These are phyloP conservation scores for Forbesichthys agassizii DNA, from an alignment of 2,113 vertebrate species.

Conservation along the genomic window DNA sequence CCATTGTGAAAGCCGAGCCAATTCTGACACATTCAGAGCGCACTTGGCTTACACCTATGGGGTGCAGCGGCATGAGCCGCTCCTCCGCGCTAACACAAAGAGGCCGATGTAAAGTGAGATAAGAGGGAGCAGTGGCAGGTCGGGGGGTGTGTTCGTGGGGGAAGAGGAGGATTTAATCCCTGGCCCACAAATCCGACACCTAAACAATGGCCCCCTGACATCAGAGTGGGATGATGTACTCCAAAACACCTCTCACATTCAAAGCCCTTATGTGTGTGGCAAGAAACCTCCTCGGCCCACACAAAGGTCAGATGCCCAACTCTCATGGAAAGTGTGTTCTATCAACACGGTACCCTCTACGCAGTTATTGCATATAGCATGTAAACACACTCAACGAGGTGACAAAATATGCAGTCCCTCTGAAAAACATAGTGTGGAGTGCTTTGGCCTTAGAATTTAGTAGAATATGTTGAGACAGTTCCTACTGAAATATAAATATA, in stretches of 20 bases:
- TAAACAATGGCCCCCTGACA: constrained; percentile 67
- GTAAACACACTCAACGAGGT: no score
- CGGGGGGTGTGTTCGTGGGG: constrained; percentile 41
- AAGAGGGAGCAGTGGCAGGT: constrained; percentile 46
- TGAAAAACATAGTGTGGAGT: no score
- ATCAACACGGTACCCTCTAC: no score
- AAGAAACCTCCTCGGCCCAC: constrained; percentile 30
- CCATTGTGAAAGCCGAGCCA: constrained; percentile 68
- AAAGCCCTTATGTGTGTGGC: constrained; percentile 36
- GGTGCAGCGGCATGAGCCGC: constrained; percentile 41
- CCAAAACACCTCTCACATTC: constrained; percentile 51
- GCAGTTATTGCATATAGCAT: no score
- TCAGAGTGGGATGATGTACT: constrained; percentile 57
- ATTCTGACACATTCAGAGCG: constrained; percentile 72
- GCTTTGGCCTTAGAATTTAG: no score
- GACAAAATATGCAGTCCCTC: no score
- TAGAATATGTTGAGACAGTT: no score
- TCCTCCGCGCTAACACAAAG: constrained; percentile 58
- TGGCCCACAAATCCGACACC: constrained; percentile 67
- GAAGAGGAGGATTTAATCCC: constrained; percentile 64
- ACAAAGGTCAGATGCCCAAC: constrained; percentile 42
- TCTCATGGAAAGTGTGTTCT: not conserved
- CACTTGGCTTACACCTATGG: constrained; percentile 68
- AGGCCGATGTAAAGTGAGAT: constrained; percentile 77
- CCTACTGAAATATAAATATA: no score